These are phyloP conservation scores for Agrilus planipennis DNA, from an alignment of 1,140 invertebrate genomes.

Conservation along the genomic window DNA sequence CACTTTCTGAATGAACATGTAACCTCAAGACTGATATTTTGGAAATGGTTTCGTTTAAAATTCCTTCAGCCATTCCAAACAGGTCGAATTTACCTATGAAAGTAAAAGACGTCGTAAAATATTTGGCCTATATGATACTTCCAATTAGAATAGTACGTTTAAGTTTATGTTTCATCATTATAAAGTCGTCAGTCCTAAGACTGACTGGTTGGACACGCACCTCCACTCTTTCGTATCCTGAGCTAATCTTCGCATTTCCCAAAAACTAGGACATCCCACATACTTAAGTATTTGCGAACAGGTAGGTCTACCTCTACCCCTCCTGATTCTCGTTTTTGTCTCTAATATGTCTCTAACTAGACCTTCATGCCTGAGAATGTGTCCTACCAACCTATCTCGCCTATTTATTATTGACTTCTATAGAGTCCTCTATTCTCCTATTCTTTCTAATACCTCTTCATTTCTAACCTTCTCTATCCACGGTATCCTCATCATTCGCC, in stretches of 20 bases:
- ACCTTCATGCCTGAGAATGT: too few species aligned
- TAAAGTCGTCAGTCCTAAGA: neutral
- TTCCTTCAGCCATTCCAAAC: conserved; percentile 66
- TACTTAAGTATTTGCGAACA: too few species aligned
- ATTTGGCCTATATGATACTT: neutral
- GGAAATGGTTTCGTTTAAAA: conserved; percentile 51
- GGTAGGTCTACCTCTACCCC: too few species aligned
- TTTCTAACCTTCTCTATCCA: too few species aligned
- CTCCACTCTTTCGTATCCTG: neutral
- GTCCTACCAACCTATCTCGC: too few species aligned
- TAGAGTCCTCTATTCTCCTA: too few species aligned
- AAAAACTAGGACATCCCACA: neutral
- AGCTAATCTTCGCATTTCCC: neutral
- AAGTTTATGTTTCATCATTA: too few species aligned
- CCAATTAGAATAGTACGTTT: neutral
- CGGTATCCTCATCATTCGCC: too few species aligned
- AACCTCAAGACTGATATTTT: conserved; percentile 59
- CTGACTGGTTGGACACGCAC: neutral
- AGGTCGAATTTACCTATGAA: conserved; percentile 57
- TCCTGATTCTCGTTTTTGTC: too few species aligned
- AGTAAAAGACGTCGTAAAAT: conserved; percentile 8
- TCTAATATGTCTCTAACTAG: too few species aligned
- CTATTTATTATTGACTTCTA: too few species aligned
- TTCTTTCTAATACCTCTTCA: too few species aligned
- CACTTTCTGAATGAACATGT: conserved; percentile 65